Evolutionary conservation across 2,888 invertebrate genomes (phyloP).

Genomic region (Epinotia bilunana): DNA sequence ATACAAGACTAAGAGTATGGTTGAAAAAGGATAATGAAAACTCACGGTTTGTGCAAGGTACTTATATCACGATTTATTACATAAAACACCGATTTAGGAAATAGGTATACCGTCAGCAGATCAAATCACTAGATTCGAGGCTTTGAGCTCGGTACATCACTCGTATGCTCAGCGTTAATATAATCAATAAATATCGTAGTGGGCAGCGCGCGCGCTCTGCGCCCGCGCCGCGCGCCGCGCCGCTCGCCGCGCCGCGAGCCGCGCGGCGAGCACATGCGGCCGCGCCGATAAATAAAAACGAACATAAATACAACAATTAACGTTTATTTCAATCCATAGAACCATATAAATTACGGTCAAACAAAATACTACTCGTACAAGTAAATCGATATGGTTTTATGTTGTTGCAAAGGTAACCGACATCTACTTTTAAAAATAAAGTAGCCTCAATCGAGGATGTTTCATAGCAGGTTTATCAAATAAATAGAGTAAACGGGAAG

Average conservation of each 20-base stretch:
- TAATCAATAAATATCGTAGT: conserved; percentile 28
- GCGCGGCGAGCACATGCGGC: conserved; percentile 36
- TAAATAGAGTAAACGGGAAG: conserved; percentile 53
- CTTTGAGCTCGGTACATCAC: conserved; percentile 53
- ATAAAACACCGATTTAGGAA: conserved; percentile 70
- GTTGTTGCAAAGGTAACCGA: conserved; percentile 63
- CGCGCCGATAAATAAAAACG: conserved; percentile 63
- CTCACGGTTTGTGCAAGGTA: conserved; percentile 71
- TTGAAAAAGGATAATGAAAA: conserved; percentile 61
- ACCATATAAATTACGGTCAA: conserved; percentile 81
- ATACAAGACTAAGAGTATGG: neutral
- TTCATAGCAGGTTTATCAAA: conserved; percentile 47
- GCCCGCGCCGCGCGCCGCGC: conserved; percentile 46
- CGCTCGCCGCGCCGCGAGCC: conserved; percentile 45
- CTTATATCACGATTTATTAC: conserved; percentile 74
- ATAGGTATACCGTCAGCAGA: conserved; percentile 59
- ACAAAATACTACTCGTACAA: conserved; percentile 78
- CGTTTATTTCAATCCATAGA: conserved; percentile 83
- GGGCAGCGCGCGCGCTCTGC: conserved; percentile 45
- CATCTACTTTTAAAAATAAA: conserved; percentile 49
- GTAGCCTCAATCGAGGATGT: conserved; percentile 51
- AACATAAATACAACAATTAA: conserved; percentile 80
- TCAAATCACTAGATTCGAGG: conserved; percentile 53
- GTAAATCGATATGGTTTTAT: conserved; percentile 77
- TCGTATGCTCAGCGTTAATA: conserved; percentile 49